Evolutionary conservation across 92 coral and sea anemone genomes (phyloP), one percentile per base, ranked within the genome.

Genomic region (Epizoanthus fatuus): DNA sequence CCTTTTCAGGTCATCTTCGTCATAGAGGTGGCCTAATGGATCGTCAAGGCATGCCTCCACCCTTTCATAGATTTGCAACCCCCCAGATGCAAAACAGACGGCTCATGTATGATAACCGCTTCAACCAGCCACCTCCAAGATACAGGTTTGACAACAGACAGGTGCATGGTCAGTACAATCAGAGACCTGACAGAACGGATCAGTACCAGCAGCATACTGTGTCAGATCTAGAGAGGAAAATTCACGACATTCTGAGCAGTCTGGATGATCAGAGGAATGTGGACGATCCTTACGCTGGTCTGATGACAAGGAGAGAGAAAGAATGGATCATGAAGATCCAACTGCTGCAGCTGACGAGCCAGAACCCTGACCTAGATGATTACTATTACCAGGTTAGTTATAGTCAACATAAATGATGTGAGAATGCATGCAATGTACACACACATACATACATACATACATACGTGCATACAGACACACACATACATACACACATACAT

Each of bases 241-340:
- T 94, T 80, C 98, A 94, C 45, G 85, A 89, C 49, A 94, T 94
- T 15, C 76, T 94, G 66, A 90, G 84, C 5, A 10, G 63, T 38
- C 87, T 68, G 62, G 98, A 92, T 70, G 75, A 66, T 11, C 86
- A 88, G 63, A 92, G 83, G 29, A 87, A 84, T 47, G 81, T 66
- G 6, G 88, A 69, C 57, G 97, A 95, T 69, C 98, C 96, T 0
- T 88, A 89, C 72, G 99, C 98, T 35, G 96, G 98, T 9, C 83
- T 97, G 13, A 97, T 97, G 99, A 95, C 95, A 2, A 89, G 98
- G n/a, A 81, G 95, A 80, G 99, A 97, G 84, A 97, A 97, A 53
- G 99, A 97, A 45, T 97, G 99, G 99, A 38, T 97, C 65, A 95
- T 97, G 72, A 95, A 95, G 93, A 97, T 97, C 66, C 99, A 97